These are phyloP conservation scores for Cnemophilus loriae DNA, from an alignment of 2,113 vertebrate genomes.

Conservation along the genomic window DNA sequence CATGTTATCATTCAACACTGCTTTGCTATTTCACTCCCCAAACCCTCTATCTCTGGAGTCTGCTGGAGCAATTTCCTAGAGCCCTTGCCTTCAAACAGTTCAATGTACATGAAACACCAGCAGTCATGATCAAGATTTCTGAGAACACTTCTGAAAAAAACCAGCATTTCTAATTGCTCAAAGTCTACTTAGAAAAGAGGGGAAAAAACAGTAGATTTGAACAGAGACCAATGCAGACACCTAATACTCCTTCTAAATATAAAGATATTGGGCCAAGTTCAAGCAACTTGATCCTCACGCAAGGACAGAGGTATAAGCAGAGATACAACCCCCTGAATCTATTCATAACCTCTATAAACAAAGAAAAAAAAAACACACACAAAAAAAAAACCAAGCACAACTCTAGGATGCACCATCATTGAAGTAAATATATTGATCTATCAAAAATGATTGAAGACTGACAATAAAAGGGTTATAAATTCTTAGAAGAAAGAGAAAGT, in stretches of 20 bases:
- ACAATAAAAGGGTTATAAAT: constrained; percentile 56
- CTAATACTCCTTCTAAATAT: not conserved
- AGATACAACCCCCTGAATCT: not conserved
- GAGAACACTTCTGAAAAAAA: not conserved
- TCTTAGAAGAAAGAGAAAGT: constrained; percentile 19
- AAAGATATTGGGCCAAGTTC: not conserved
- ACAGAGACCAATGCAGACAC: not conserved
- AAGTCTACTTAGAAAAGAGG: not conserved
- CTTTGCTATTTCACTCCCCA: not conserved
- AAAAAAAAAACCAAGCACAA: not conserved
- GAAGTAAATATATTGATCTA: constrained; percentile 51
- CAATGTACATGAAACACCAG: not conserved
- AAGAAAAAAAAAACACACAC: not conserved
- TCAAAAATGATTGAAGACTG: constrained; percentile 57
- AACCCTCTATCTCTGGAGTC: not conserved
- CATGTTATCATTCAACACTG: not conserved
- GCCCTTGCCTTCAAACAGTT: not conserved
- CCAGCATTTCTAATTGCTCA: not conserved
- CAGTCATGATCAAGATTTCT: not conserved
- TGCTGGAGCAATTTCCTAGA: not conserved
- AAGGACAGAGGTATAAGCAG: not conserved
- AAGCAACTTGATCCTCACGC: not conserved
- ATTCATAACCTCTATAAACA: not conserved
- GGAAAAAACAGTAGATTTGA: not conserved
- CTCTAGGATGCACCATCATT: not conserved